phyloP scores from a whole-genome alignment of 2,888 invertebrate genomes.

The Drosophila nr. perissopoda region DNA sequence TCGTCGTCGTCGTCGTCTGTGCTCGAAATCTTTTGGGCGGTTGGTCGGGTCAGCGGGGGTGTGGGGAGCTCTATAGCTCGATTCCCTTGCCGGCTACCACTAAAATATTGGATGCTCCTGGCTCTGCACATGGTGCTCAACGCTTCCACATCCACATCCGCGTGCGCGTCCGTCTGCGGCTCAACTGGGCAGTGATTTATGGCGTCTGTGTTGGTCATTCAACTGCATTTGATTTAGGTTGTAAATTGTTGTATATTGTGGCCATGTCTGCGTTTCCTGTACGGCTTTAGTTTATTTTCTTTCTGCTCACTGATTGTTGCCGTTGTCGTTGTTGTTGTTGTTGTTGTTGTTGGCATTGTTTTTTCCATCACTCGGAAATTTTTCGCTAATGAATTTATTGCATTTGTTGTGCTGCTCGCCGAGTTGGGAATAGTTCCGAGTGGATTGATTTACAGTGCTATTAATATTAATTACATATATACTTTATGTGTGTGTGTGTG shows the following conservation, averaged over 20 bases:
- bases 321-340: background rate
- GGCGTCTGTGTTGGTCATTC: slow-evolving; percentile 81
- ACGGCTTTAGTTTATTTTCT: slow-evolving; percentile 48
- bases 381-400: slow-evolving; percentile 80
- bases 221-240: slow-evolving; percentile 82
- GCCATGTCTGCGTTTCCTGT: slow-evolving; percentile 72
- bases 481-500: background rate
- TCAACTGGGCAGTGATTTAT: slow-evolving; percentile 78
- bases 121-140: slow-evolving; percentile 42
- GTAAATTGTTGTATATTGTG: slow-evolving; percentile 80
- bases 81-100: slow-evolving; percentile 43
- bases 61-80: background rate
- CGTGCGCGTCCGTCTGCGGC: slow-evolving; percentile 56
- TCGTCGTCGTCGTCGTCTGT: slow-evolving; percentile 35
- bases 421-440: slow-evolving; percentile 39
- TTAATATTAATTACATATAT: slow-evolving; percentile 58
- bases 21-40: slow-evolving; percentile 49
- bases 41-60: background rate
- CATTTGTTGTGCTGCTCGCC: slow-evolving; percentile 41
- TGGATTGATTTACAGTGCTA: slow-evolving; percentile 54
- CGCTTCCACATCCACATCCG: slow-evolving; percentile 23
- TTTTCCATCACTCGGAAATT: slow-evolving; percentile 37
- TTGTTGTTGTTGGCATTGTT: slow-evolving; percentile 1
- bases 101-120: slow-evolving; percentile 69
- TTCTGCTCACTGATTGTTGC: slow-evolving; percentile 6